A percentile compares a stretch with the other conserved stretches of the same genome.
Evolutionary conservation across 2,113 vertebrate species (phyloP).

Genomic region (Pseudopodoces humilis): DNA sequence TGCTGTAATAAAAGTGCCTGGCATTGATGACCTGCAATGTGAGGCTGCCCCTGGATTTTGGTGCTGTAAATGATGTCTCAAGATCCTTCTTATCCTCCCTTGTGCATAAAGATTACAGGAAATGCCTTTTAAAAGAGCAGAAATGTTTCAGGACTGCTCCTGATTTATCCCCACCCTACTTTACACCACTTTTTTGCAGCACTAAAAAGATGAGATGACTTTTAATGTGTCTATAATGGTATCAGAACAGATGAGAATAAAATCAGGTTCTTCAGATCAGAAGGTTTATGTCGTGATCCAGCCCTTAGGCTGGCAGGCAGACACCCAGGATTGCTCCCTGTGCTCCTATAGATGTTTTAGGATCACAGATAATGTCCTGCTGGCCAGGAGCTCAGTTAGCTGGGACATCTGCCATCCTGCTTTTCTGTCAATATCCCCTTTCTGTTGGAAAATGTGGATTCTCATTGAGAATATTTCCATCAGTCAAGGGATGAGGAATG

Average conservation of each 20-base stretch:
- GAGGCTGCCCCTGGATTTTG: background rate
- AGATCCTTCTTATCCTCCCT: background rate
- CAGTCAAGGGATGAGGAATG: background rate
- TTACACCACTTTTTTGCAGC: background rate
- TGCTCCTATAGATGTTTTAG: accelerated
- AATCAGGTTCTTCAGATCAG: background rate
- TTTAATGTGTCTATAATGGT: background rate
- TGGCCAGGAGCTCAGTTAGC: background rate
- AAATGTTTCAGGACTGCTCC: background rate
- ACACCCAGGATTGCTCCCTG: background rate
- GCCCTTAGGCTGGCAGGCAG: background rate
- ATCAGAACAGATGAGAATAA: background rate
- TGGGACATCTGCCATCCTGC: background rate
- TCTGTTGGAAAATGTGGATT: background rate
- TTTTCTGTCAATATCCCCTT: background rate
- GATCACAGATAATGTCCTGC: background rate
- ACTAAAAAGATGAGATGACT: background rate
- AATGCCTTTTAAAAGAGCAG: background rate
- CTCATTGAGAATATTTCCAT: background rate
- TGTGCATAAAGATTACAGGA: background rate
- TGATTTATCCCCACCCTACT: background rate
- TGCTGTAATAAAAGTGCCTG: background rate
- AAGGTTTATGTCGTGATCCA: background rate
- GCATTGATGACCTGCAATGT: background rate
- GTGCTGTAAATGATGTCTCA: accelerated